phyloP scores from a whole-genome alignment of 2,888 invertebrate species.

The Drosophila leonis region DNA sequence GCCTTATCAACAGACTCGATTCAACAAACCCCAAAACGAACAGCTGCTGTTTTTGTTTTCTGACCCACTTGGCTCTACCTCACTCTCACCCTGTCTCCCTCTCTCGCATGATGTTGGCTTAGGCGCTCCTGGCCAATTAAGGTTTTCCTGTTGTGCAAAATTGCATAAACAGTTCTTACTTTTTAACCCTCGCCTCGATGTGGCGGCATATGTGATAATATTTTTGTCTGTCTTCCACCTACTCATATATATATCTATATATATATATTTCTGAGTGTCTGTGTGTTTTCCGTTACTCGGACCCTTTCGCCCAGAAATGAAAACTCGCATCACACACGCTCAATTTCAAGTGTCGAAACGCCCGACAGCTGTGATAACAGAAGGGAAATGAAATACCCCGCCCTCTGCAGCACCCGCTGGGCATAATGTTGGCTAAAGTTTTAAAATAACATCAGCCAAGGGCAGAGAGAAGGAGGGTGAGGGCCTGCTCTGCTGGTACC shows the following conservation, averaged over 20 bases:
- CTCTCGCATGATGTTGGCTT: constrained; percentile 40
- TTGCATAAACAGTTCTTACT: constrained; percentile 31
- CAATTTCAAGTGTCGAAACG: constrained; percentile 76
- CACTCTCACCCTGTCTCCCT: neutral
- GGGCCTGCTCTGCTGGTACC: constrained; percentile 1
- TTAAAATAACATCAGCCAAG: constrained; percentile 55
- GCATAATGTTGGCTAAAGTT: constrained; percentile 53
- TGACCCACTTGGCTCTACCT: constrained; percentile 36
- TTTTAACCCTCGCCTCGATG: constrained; percentile 36
- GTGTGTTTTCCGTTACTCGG: constrained; percentile 15
- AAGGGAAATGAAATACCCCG: constrained; percentile 43
- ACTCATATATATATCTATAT: constrained; percentile 22
- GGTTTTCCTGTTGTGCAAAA: constrained; percentile 70
- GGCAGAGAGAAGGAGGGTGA: neutral
- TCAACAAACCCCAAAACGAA: constrained; percentile 27
- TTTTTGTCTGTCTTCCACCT: constrained; percentile 56
- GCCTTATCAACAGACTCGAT: constrained; percentile 39
- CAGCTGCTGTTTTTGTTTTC: constrained; percentile 56
- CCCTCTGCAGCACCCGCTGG: constrained; percentile 28
- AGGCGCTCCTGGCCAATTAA: constrained; percentile 68
- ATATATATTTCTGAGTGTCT: neutral
- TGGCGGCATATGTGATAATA: constrained; percentile 41
- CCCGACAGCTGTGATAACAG: constrained; percentile 78
- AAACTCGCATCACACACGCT: constrained; percentile 67
- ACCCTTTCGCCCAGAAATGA: constrained; percentile 53